Percentiles rank a stretch among this genome's conserved stretches.
phyloP scores from a whole-genome alignment of 1,140 invertebrate genomes.

The Anastrepha obliqua region DNA sequence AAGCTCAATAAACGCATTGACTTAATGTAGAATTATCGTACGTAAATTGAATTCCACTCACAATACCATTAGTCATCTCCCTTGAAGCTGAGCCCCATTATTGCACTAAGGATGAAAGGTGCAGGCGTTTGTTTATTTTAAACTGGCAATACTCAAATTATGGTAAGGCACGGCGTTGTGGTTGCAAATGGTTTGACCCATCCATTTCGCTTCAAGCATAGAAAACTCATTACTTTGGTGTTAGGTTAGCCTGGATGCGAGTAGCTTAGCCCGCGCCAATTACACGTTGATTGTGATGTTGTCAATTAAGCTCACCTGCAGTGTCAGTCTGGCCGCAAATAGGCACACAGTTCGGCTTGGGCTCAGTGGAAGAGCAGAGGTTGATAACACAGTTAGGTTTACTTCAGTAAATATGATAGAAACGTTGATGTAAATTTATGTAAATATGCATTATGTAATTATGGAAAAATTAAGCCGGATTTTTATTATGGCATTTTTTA shows the following conservation, averaged over 20 bases:
- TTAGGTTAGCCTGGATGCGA: constrained; percentile 6
- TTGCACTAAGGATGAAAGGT: neutral
- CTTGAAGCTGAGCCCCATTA: neutral
- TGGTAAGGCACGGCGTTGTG: neutral
- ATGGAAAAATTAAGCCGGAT: no score
- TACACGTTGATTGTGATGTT: neutral
- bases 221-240: constrained; percentile 30
- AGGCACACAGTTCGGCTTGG: neutral
- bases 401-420: no score
- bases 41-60: neutral
- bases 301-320: neutral
- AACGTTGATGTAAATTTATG: no score
- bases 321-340: no score
- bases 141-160: neutral
- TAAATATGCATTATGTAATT: no score
- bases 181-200: neutral
- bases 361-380: neutral
- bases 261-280: neutral
- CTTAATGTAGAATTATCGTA: neutral
- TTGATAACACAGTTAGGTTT: neutral
- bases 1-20: neutral
- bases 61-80: neutral
- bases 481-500: no score
- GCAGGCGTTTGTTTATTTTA: neutral
- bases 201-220: neutral